phyloP scores from a whole-genome alignment of 1,140 invertebrate genomes.

The Hirudo medicinalis region DNA sequence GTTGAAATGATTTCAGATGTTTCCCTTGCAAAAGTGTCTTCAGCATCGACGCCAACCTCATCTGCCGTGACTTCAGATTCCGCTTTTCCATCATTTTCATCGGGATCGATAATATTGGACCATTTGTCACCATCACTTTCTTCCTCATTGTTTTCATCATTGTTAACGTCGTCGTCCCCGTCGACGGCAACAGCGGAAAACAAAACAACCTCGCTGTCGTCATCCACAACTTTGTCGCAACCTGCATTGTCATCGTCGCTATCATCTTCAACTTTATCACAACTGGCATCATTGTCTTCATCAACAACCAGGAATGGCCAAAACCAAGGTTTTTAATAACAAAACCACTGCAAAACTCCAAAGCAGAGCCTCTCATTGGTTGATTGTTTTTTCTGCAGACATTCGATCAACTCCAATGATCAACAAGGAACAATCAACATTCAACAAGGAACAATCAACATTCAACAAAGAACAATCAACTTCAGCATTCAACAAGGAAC shows the following conservation, averaged over 20 bases:
- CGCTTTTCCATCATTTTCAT: too few species aligned
- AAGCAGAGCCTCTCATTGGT: not conserved
- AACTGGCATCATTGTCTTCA: not conserved
- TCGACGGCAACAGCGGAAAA: too few species aligned
- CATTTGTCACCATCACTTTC: too few species aligned
- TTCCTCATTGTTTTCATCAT: too few species aligned
- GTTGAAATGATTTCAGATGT: too few species aligned
- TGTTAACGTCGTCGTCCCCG: too few species aligned
- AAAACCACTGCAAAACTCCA: not conserved
- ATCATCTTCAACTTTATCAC: constrained; percentile 6
- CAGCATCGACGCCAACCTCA: too few species aligned
- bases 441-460: not conserved
- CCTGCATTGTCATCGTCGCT: not conserved
- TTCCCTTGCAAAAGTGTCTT: too few species aligned
- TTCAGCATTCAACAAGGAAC: not conserved
- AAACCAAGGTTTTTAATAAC: not conserved
- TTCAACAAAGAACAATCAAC: too few species aligned
- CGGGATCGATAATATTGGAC: too few species aligned
- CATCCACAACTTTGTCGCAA: not conserved
- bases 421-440: not conserved
- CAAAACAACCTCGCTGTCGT: not conserved
- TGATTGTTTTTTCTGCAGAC: not conserved
- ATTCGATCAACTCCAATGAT: not conserved
- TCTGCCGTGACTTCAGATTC: too few species aligned
- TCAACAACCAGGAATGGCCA: not conserved